These are phyloP conservation scores for Macrosteles quadrilineatus DNA, from an alignment of 1,140 invertebrate genomes.

Conservation along the genomic window DNA sequence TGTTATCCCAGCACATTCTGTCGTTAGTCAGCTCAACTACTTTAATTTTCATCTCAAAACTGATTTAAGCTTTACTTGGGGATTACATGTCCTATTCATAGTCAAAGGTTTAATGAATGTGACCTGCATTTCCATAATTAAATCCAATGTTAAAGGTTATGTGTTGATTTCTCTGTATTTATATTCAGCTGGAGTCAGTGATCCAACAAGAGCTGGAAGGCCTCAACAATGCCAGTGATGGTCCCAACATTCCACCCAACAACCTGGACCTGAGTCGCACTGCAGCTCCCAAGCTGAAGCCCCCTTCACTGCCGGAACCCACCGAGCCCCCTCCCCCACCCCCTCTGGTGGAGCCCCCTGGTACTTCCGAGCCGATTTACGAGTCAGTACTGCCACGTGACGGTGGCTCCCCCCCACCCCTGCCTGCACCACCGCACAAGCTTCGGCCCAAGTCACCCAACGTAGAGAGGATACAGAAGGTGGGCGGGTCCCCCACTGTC, in stretches of 20 bases:
- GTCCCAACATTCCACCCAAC: slow-evolving; percentile 36
- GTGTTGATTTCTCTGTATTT: too few species aligned
- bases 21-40: too few species aligned
- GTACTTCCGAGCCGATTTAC: slow-evolving; percentile 73
- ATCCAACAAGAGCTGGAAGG: slow-evolving; percentile 58
- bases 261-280: slow-evolving; percentile 34
- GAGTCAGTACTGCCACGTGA: slow-evolving; percentile 75
- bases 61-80: too few species aligned
- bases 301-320: slow-evolving; percentile 67
- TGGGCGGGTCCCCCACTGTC: slow-evolving; percentile 29
- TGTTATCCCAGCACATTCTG: too few species aligned
- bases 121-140: too few species aligned
- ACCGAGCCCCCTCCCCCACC: slow-evolving; percentile 71
- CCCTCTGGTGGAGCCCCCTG: slow-evolving; percentile 49
- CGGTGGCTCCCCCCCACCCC: slow-evolving; percentile 53
- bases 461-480: slow-evolving; percentile 35
- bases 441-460: slow-evolving; percentile 48
- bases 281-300: slow-evolving; percentile 32
- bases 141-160: too few species aligned
- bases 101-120: too few species aligned
- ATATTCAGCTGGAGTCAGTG: slow-evolving; percentile 56
- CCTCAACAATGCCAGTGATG: slow-evolving; percentile 33
- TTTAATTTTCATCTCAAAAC: too few species aligned
- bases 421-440: slow-evolving; percentile 52
- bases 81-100: too few species aligned